Base-by-base conservation (phyloP, 2,888 invertebrate genomes). In the Lycocerus yunnanus region DNA sequence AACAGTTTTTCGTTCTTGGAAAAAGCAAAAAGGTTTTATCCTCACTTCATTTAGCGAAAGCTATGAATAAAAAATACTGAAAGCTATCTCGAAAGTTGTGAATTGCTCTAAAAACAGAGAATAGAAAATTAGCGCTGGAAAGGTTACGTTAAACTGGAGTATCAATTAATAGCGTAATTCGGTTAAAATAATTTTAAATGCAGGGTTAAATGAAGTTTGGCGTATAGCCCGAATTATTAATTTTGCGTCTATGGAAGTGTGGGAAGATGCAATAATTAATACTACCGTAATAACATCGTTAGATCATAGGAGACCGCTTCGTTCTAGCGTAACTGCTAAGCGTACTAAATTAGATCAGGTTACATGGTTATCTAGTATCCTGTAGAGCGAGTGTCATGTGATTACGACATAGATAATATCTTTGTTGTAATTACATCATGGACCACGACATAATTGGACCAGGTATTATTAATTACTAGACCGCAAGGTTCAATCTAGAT, bases 361-460 rank as follows among this genome's bases (percentile, higher is more conserved):
- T 82, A 83, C 82, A 82, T 83, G 81, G 83, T 83, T 84, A 84
- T 84, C 83, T 81, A 73, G 78, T 78, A 82, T 81, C 82, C 82
- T 78, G 78, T 80, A 78, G 80, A 79, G 81, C 81, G 82, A 80
- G 78, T 82, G 82, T 82, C 83, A 82, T 82, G 82, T 82, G 83
- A 83, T 83, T 83, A 83, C 80, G 80, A 78, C 77, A 82, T 80
- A 81, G 83, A 83, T 84, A 83, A 82, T 80, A 84, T 83, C 83
- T 84, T 82, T 82, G 84, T 82, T 80, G 81, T 81, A 79, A 78
- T 80, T 82, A 82, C 82, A 81, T 82, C 81, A 78, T 80, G 78
- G 79, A 80, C 82, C 81, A 78, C 80, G 80, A 82, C 83, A 83
- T 83, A 84, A 83, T 83, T 82, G 83, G 76, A 77, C 77, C 77